Evolutionary conservation across 2,888 invertebrate genomes (phyloP), one percentile per base, ranked within the genome.

Genomic region (Argyra leucocephala): DNA sequence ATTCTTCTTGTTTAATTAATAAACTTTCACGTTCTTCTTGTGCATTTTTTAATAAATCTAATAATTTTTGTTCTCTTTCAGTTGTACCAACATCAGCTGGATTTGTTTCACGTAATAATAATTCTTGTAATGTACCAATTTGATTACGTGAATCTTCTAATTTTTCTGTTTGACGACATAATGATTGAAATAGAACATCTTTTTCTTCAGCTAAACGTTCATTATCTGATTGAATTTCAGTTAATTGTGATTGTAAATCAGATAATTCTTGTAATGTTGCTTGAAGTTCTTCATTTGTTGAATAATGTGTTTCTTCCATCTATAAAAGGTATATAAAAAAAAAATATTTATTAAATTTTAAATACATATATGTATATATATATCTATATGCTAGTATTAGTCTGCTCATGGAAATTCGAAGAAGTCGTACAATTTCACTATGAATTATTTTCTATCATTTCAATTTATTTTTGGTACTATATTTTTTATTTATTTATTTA

Each of bases 221-320:
- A 79, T 94, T 94, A 76, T 94, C 93, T 5, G 89, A 85, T 76
- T 93, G 93, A 3, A 94, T 84, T 75, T 94, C 93, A 22, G 88
- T 88, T 69, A 95, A 82, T 79, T 93, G 92, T 7, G 89, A 84
- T 80, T 96, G 94, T 57, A 96, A 82, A 78, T 96, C 95, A 12
- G 93, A 89, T 68, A 95, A 81, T 80, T 96, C 96, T 72, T 95
- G 95, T 62, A 96, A 82, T 0, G 96, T 96, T 1, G 96, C 96
- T 81, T 96, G 95, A 6, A 94, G 82, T 78, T 94, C 94, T 79
- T 94, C 93, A 76, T 91, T 92, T 66, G 93, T 94, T 69, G 93
- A 93, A 77, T 75, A 84, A 76, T 80, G 79, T 2, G 79, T 80
- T 70, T 80, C 80, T 70, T 80, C 80, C 80, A 80, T 80, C 73